Conservation (phyloP, 2,113 vertebrate species). For the Neogale vison region DNA sequence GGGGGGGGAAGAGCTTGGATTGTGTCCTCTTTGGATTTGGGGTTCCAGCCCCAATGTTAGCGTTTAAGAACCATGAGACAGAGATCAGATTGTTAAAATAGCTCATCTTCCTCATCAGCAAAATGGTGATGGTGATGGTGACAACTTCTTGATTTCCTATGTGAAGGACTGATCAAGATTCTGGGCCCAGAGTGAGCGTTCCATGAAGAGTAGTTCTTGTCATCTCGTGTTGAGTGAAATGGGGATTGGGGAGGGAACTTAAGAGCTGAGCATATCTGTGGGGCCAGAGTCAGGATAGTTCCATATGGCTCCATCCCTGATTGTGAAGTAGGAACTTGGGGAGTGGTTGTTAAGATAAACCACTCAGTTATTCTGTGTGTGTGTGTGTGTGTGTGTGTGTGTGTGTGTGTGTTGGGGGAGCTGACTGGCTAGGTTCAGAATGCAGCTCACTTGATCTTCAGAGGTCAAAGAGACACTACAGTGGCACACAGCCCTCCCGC, state of each 20-base stretch:
- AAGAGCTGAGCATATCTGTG: background rate
- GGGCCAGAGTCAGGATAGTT: background rate
- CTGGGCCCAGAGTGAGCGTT: background rate
- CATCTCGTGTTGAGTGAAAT: background rate
- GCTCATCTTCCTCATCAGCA: background rate
- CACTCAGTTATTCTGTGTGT: background rate
- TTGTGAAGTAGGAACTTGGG: background rate
- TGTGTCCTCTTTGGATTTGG: background rate
- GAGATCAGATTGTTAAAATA: background rate
- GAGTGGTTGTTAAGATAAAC: background rate
- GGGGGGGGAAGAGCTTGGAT: background rate
- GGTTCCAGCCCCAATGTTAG: background rate
- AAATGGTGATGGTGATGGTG: background rate
- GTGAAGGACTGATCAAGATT: background rate
- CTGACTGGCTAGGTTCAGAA: background rate
- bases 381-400: no score
- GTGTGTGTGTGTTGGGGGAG: no score
- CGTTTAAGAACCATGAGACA: background rate
- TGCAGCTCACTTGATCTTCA: background rate
- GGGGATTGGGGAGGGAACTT: background rate
- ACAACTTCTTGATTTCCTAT: background rate
- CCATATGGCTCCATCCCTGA: background rate
- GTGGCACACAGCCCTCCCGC: background rate
- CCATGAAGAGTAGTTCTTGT: background rate
- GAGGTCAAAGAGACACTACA: background rate